Conservation (phyloP, 2,888 invertebrate species). For the Kuschelorhynchus macadamiae region DNA sequence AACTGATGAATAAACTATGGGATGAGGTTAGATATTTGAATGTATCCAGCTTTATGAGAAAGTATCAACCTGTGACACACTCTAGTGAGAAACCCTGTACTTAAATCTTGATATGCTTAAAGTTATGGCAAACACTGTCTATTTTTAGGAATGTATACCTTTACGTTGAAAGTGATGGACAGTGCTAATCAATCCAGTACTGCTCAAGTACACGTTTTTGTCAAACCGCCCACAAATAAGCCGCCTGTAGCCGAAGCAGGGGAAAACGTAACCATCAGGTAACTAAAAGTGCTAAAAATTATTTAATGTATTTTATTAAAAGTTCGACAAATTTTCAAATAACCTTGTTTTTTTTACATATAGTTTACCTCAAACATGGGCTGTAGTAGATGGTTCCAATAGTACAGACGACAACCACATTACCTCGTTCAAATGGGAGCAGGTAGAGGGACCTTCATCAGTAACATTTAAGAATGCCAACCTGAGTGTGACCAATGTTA, state of each 20-base stretch:
- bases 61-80: too few species aligned
- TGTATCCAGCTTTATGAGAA: too few species aligned
- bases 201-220: slow-evolving; percentile 90
- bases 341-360: neutral
- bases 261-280: slow-evolving; percentile 74
- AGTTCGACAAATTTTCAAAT: neutral
- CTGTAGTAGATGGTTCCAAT: slow-evolving; percentile 82
- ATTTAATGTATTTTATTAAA: neutral
- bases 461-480: slow-evolving; percentile 68
- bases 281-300: too few species aligned
- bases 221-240: slow-evolving; percentile 89
- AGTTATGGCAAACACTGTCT: too few species aligned
- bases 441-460: slow-evolving; percentile 79
- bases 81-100: too few species aligned
- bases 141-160: slow-evolving; percentile 86
- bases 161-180: slow-evolving; percentile 93
- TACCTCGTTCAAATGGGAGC: slow-evolving; percentile 87
- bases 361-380: slow-evolving; percentile 87
- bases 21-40: too few species aligned
- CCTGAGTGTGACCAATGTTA: slow-evolving; percentile 78
- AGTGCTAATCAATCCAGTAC: slow-evolving; percentile 89
- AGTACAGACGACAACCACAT: slow-evolving; percentile 85
- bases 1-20: too few species aligned
- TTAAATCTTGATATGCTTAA: too few species aligned
- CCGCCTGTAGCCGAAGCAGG: slow-evolving; percentile 83